Conservation (phyloP, 2,888 invertebrate genomes). For the Ectemnius lituratus region DNA sequence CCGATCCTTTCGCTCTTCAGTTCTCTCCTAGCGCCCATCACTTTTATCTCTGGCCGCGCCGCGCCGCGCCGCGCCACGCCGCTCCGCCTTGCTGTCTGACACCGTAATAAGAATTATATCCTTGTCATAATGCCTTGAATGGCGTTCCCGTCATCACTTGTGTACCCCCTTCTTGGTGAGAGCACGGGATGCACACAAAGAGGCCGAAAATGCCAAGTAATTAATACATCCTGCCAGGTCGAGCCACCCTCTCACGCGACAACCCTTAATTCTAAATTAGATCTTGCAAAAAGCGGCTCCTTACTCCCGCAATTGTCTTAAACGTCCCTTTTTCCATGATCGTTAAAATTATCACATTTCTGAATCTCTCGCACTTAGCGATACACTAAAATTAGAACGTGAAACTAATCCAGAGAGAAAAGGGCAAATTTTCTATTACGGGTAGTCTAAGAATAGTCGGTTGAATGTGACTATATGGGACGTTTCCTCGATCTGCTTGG, state of each 20-base stretch:
- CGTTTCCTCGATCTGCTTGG: not conserved
- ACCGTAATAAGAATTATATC: constrained; percentile 64
- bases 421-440: not conserved
- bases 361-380: no score
- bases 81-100: constrained; percentile 17
- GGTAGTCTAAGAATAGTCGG: not conserved
- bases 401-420: not conserved
- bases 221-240: constrained; percentile 46
- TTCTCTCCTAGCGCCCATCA: constrained; percentile 9
- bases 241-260: constrained; percentile 27
- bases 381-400: no score
- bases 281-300: constrained; percentile 23
- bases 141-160: constrained; percentile 14
- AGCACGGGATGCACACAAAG: constrained; percentile 21
- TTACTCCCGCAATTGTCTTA: constrained; percentile 23
- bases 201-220: constrained; percentile 39
- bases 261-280: constrained; percentile 35
- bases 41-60: constrained; percentile 14
- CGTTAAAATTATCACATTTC: constrained; percentile 16
- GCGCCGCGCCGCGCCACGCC: constrained; percentile 1
- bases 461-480: not conserved
- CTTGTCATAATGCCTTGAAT: constrained; percentile 50
- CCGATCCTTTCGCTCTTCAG: not conserved
- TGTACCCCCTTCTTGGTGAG: constrained; percentile 1
- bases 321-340: constrained; percentile 31